Evolutionary conservation across 2,113 vertebrate species (phyloP).

Genomic region (Bubo blakistoni): DNA sequence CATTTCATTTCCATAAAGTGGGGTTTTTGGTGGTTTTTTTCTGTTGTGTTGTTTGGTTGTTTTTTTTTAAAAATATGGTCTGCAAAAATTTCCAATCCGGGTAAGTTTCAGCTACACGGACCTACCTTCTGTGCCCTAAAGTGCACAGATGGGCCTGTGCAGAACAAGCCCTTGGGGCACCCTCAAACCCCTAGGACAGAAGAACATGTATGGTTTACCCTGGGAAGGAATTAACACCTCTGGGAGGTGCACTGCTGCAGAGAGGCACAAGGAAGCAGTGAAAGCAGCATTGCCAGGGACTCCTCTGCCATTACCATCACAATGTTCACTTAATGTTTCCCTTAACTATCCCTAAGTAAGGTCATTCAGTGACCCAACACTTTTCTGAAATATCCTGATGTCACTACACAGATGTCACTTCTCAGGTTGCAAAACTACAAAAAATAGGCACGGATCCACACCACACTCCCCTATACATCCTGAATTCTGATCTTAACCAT

Average conservation of each 20-base stretch:
- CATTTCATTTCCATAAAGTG: fast-evolving
- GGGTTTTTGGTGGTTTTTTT: fast-evolving
- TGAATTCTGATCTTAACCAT: neutral
- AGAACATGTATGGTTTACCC: neutral
- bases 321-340: neutral
- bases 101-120: neutral
- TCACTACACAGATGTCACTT: neutral
- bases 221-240: neutral
- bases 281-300: neutral
- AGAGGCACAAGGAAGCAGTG: neutral
- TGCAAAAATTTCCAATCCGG: neutral
- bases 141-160: neutral
- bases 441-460: neutral
- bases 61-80: neutral
- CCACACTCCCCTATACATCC: neutral
- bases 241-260: neutral
- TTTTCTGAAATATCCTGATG: neutral
- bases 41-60: neutral
- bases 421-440: neutral
- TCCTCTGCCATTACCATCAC: neutral
- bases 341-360: neutral
- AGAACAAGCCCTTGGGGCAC: neutral
- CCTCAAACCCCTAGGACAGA: neutral
- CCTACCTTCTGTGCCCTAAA: neutral
- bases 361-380: neutral